Conservation (phyloP, 2,797 vertebrate species). For the Gambelia wislizenii region DNA sequence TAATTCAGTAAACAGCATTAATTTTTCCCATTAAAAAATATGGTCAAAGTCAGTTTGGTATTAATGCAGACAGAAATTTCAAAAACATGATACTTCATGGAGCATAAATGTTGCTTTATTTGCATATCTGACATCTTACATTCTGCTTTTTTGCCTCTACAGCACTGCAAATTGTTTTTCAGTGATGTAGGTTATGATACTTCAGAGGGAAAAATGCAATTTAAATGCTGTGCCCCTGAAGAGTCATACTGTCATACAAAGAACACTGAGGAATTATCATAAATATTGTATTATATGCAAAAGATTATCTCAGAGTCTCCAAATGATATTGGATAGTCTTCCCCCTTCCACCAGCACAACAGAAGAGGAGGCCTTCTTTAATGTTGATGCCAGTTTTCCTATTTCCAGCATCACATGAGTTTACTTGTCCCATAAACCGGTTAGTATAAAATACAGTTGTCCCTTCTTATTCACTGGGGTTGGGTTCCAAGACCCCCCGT, state of each 20-base stretch:
- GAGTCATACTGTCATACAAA: not conserved
- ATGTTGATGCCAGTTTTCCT: not conserved
- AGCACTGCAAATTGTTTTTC: not conserved
- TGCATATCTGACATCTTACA: not conserved
- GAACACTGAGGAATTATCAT: not conserved
- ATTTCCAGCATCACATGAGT: not conserved
- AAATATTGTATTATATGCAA: not conserved
- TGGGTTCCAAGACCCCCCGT: too few species aligned
- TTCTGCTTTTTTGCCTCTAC: not conserved
- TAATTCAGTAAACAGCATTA: constrained; percentile 51
- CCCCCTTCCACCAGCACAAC: not conserved
- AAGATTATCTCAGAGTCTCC: not conserved
- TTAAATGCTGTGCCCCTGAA: not conserved
- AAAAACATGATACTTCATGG: constrained; percentile 13
- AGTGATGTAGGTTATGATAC: not conserved
- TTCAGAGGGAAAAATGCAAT: not conserved
- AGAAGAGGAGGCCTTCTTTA: not conserved
- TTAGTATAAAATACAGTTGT: too few species aligned
- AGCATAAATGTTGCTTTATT: constrained; percentile 1
- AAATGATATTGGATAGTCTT: not conserved
- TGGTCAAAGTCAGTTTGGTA: constrained; percentile 8
- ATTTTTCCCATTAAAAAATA: constrained; percentile 16
- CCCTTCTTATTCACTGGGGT: too few species aligned
- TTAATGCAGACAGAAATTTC: constrained; percentile 28
- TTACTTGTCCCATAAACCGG: not conserved